Evolutionary conservation across 2,888 invertebrate genomes (phyloP), one percentile per base, ranked within the genome.

Genomic region (Tryphoninae sp.): DNA sequence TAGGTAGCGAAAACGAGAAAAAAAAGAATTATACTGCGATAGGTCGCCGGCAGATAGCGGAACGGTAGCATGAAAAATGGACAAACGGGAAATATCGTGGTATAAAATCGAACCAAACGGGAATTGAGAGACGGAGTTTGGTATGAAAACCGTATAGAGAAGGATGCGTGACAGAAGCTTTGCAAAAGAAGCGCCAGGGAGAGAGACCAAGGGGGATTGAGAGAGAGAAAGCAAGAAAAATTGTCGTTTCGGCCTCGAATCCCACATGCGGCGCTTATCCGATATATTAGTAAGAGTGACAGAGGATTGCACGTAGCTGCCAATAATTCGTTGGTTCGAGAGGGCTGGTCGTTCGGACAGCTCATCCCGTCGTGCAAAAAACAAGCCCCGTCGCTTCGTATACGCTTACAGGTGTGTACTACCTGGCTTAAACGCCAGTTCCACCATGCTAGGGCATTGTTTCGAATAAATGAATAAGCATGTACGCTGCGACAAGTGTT

Each of bases 61-160:
- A 45, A 77, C 42, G 26, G 69, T 19, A 26, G 53, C 26, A n/a
- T 80, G 40, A 72, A 76, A 59, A 71, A 76, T 76, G 65, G 51
- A 65, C 49, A 9, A 53, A 72, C 19, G 19, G 61, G 19, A 61
- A 73, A 73, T 19, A 55, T 40, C 53, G 11, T 58, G 13, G 42
- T 42, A 62, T 61, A 42, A 61, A 71, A 77, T 69, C 53, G 45
- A 55, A 49, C 55, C 22, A 61, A 65, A 59, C 42, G 71, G 49
- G 59, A 9, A 64, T 22, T 11, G 4, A 9, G 33, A 16, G 64
- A 26, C 11, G 2, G 58, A 65, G 19, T 40, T 40, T 26, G 23
- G 13, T 22, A 19, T 16, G 16, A 40, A n/a, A 62, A 7, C 42
- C n/a, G 23, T 45, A 64, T 19, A 19, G 59, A 72, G 53, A 51